Conservation (phyloP, 2,797 vertebrate species). For the Delichon dasypus region DNA sequence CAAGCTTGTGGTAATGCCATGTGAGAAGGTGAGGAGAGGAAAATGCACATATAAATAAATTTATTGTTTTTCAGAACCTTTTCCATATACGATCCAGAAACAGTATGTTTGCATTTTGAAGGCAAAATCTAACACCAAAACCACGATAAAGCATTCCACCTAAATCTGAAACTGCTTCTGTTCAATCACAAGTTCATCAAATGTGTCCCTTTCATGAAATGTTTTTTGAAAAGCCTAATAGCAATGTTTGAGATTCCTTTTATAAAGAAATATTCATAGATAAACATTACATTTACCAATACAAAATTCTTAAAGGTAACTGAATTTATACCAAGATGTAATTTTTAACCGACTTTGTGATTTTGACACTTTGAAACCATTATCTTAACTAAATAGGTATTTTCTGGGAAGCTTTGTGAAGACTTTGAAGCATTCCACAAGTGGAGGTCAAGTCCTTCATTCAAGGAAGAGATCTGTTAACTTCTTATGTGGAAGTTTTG, state of each 20-base stretch:
- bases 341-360: not conserved
- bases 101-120: not conserved
- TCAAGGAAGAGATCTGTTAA: not conserved
- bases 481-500: not conserved
- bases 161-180: not conserved
- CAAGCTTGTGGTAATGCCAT: not conserved
- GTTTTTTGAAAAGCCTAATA: not conserved
- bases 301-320: not conserved
- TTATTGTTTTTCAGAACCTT: not conserved
- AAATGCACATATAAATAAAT: not conserved
- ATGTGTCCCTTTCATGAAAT: not conserved
- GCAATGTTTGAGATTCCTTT: not conserved
- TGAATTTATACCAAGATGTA: not conserved
- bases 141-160: not conserved
- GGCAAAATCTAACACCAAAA: not conserved
- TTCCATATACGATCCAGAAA: not conserved
- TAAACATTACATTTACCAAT: not conserved
- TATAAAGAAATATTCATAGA: not conserved
- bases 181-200: not conserved
- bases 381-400: not conserved
- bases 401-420: not conserved
- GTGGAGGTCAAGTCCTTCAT: not conserved
- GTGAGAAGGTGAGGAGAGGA: not conserved
- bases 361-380: not conserved
- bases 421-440: not conserved